Evolutionary conservation across 2,888 invertebrate genomes (phyloP).

Genomic region (Mesochorus sp.): DNA sequence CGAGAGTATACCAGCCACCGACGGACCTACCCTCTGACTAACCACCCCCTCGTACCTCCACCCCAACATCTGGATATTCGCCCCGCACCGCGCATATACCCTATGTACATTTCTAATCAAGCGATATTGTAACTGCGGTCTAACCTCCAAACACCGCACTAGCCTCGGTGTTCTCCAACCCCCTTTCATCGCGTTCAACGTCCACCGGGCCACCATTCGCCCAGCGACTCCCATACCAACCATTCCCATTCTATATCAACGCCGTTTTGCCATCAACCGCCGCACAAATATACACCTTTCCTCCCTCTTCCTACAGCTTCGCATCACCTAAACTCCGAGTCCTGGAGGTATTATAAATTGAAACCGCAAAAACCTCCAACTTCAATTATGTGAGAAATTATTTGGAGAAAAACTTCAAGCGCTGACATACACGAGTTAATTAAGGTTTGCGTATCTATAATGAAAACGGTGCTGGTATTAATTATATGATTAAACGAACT

Average conservation of each 20-base stretch:
- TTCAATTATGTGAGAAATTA: conserved; percentile 38
- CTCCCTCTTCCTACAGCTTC: conserved; percentile 17
- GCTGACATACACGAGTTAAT: conserved; percentile 31
- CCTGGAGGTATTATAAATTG: conserved; percentile 43
- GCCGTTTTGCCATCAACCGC: conserved; percentile 48
- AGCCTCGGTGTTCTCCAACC: conserved; percentile 70
- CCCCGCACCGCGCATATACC: conserved; percentile 77
- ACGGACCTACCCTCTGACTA: conserved; percentile 73
- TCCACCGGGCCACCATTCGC: conserved; percentile 54
- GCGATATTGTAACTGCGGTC: conserved; percentile 83
- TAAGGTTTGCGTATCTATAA: neutral
- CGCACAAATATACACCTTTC: conserved; percentile 41
- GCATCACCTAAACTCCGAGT: neutral
- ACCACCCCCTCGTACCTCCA: conserved; percentile 36
- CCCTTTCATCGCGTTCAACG: conserved; percentile 54
- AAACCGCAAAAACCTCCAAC: conserved; percentile 37
- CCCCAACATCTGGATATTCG: conserved; percentile 77
- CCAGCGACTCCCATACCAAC: conserved; percentile 26
- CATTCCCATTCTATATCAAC: conserved; percentile 39
- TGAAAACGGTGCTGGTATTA: neutral
- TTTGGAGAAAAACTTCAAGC: conserved; percentile 15
- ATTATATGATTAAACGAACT: neutral
- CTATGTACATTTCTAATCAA: conserved; percentile 83
- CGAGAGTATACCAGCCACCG: conserved; percentile 69
- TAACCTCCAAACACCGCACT: conserved; percentile 82